Base-by-base conservation (phyloP, 1,140 invertebrate genomes). In the Sycobia sp. region DNA sequence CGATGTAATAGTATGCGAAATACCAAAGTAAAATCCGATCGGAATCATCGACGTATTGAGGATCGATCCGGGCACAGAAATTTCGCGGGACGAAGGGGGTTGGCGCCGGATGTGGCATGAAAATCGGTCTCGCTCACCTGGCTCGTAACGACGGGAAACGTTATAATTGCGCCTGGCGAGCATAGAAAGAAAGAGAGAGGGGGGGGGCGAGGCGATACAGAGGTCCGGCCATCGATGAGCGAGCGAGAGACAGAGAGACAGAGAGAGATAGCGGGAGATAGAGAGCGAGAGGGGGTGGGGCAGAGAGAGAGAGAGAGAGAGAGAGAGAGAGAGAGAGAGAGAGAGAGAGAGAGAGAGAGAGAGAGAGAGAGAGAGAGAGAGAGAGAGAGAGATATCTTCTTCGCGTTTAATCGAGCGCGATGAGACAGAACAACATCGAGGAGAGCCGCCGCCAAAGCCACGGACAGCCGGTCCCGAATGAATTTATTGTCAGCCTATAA, bases 51-150 rank as follows among this genome's bases (percentile, higher is more conserved):
- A n/a, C n/a, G n/a, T n/a, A n/a, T n/a, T n/a, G n/a, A n/a, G n/a
- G n/a, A n/a, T n/a, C n/a, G n/a, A n/a, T n/a, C n/a, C n/a, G n/a
- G n/a, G n/a, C n/a, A n/a, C n/a, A n/a, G n/a, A n/a, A n/a, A n/a
- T n/a, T n/a, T 7, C 44, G 13, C 22, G 43, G 3, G 11, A 32
- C 5, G 23, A 18, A 43, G 39, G 18, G 4, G 18, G 10, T 16
- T 16, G 14, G 8, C 14, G 14, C 71, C 73, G 75, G 76, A 78
- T 75, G 76, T 74, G 69, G 71, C 67, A 74, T 73, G 71, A 75
- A 76, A 72, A 77, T 75, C 71, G 69, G 76, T 78, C 68, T 76
- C 76, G 75, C 68, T 79, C 74, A 78, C 75, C 74, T 77, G 75
- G 60, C 57, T 61, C 69, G 70, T 76, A 76, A 79, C 69, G 75